Evolutionary conservation across 2,797 vertebrate species (phyloP), one percentile per base, ranked within the genome.

Genomic region (Cygnus olor): DNA sequence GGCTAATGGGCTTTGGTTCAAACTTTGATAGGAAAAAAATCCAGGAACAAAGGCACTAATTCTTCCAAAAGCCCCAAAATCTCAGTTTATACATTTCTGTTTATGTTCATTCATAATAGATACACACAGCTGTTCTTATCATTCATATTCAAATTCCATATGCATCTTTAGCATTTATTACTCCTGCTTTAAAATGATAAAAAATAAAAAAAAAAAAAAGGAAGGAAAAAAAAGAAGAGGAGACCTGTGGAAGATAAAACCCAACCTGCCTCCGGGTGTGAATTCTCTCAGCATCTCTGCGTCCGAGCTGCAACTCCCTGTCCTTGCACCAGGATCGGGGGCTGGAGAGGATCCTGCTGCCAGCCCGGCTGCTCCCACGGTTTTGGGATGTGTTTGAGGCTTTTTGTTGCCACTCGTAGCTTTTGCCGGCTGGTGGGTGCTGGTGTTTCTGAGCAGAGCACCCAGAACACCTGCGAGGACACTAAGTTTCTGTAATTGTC

Each of bases 111-210:
- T 97, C 96, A 96, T 97, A 97, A 97, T 97, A 97, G 97, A 97
- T 97, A 97, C 89, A 97, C 97, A 97, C 97, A 97, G 97, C 97
- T 97, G 97, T 95, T 97, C 97, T 97, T 96, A 97, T 97, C 97
- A 95, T 97, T 97, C 97, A 96, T 96, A 97, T 97, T 97, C 96
- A 97, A 96, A 97, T 97, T 96, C 97, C 97, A 94, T 77, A 92
- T 65, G 92, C 95, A 96, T 96, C 95, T 93, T 95, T 91, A 93
- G 93, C 94, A 93, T 96, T 95, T 96, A 96, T 87, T 90, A 69
- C 86, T 96, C 88, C 82, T 73, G 78, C 63, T 88, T 90, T 88
- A 88, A 95, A 97, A 80, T 4, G 58, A 77, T 53, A 44, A 25
- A 45, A 22, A 57, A 14, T 53, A 58, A 40, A 44, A 38, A 14